Conservation (phyloP, 1,140 invertebrate species). For the Ephestia elutella region DNA sequence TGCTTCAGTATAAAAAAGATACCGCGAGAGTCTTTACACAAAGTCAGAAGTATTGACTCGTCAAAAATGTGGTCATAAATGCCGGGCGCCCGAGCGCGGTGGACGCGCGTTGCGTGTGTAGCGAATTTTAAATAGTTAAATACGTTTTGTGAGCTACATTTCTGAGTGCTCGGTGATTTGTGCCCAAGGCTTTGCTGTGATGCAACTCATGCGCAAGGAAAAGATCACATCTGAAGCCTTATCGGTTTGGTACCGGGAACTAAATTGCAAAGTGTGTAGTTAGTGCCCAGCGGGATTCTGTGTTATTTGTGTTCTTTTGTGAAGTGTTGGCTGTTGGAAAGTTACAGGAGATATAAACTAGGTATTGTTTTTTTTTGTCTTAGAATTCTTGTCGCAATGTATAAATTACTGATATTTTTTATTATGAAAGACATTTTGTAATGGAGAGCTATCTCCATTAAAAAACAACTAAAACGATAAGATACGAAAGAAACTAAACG, state of each 20-base stretch:
- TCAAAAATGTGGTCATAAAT: not conserved
- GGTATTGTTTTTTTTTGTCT: not conserved
- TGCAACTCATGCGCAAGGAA: not conserved
- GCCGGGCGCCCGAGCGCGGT: not conserved
- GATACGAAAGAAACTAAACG: no score
- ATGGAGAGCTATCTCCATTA: no score
- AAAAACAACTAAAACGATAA: no score
- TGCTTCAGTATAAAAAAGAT: conserved; percentile 5
- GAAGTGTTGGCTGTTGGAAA: not conserved
- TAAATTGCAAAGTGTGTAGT: not conserved
- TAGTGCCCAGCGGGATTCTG: not conserved
- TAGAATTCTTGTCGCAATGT: no score
- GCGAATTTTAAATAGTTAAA: not conserved
- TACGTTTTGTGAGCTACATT: not conserved
- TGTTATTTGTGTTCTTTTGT: not conserved
- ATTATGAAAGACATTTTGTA: no score
- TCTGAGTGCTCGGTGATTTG: not conserved
- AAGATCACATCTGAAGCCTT: conserved; percentile 2
- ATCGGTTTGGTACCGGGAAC: not conserved
- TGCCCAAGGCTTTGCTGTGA: not conserved
- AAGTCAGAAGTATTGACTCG: not conserved
- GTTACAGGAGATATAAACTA: not conserved
- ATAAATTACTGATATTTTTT: no score
- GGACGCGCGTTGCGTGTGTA: not conserved
- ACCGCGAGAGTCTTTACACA: not conserved